Evolutionary conservation across 2,888 invertebrate genomes (phyloP), one percentile per base, ranked within the genome.

Genomic region (Parapristionchus giblindavisi): DNA sequence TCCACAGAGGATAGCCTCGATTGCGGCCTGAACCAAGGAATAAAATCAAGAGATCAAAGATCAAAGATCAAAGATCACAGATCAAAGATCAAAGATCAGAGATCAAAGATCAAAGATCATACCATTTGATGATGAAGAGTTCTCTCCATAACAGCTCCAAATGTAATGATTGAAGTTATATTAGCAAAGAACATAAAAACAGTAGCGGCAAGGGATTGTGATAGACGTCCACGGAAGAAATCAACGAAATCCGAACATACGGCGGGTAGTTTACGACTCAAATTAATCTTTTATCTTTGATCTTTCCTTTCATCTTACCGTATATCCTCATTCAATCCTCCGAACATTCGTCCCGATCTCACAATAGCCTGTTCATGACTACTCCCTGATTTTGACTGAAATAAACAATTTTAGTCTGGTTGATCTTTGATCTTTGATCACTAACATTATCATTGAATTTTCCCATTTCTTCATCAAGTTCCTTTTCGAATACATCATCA

Each of bases 281-380:
- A 75, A 75, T 40, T 6, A 27, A 11, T 58, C 3, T 56, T 71
- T 38, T 38, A 43, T 29, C 2, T 21, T 29, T 8, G 14, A 38
- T 29, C 24, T 51, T 68, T 34, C 0, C 21, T 24, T 21, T 32
- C 36, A 75, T 88, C 89, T 56, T 88, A 82, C 82, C 88, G 89
- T 0, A 90, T 77, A 79, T 90, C 90, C 6, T 83, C 83, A 0
- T 89, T 78, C 38, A 90, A 80, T 11, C 90, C 90, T n/a, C 90
- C 90, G 78, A 89, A 90, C 48, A 89, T 75, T 60, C 89, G 92
- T 92, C 84, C 79, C 89, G 90, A 76, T 81, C 87, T 14, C 92
- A 71, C 77, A 72, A 81, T 80, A 0, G 76, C 76, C 40, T 80
- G 83, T 29, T 82, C 82, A 27, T 81, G 80, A 2, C 60, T 51